Evolutionary conservation across 2,113 vertebrate species (phyloP), one percentile per base, ranked within the genome.

Genomic region (Passer domesticus): DNA sequence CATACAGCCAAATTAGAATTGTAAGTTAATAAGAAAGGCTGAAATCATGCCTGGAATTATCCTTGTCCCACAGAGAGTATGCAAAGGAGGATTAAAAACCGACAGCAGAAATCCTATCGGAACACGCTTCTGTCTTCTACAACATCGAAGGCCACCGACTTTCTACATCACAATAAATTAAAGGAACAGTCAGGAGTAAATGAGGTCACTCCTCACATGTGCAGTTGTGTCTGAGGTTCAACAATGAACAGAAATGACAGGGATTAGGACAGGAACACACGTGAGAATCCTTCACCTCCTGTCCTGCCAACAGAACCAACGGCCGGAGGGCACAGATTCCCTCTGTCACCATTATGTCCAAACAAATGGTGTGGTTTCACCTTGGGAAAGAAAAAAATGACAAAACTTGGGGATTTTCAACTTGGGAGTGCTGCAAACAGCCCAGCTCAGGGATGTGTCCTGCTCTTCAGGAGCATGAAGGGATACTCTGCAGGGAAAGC

Each of bases 391-490:
- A 2, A 60, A 78, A 74, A n/a, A 52, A 43, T 1, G 11, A 82
- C 24, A 75, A 20, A 75, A 84, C 3, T 8, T 52, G n/a, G 37
- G 35, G 63, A 27, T 63, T 20, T 50, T 18, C 5, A 75, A 49
- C 8, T 31, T 35, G 21, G 7, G 78, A 84, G 14, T 7, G 30
- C 7, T 49, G 64, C 37, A 33, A 66, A 56, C 6, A 67, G 84
- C 43, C n/a, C 1, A 1, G 0, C 15, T 58, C n/a, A 27, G 47
- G 31, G n/a, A 58, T 10, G 17, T 19, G 22, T 8, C 53, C 13
- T 5, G 1, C 6, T 59, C 22, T 55, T 41, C 27, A 9, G 44
- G 14, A 55, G 33, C 0, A 0, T 4, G 6, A 8, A 19, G 39
- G 69, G 39, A 6, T 41, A 11, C 35, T 17, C 0, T 1, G 8